Conservation (phyloP, 2,888 invertebrate genomes). For the Trissolcus japonicus region DNA sequence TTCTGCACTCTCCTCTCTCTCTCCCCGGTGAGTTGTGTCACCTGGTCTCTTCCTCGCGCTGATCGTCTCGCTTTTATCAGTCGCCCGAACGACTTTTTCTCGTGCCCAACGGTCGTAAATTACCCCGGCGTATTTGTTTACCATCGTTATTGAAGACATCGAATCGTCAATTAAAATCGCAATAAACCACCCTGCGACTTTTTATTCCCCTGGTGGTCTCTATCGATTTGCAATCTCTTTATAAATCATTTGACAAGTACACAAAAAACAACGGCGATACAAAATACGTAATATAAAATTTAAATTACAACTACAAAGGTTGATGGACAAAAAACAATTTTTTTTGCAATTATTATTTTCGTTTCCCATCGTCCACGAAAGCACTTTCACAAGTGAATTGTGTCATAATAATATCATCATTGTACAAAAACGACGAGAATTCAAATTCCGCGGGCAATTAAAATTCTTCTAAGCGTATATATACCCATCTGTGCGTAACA, state of each 20-base stretch:
- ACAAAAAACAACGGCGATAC: not conserved
- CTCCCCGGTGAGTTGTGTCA: conserved; percentile 32
- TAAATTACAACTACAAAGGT: too few relatives aligned
- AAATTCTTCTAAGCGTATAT: conserved; percentile 32
- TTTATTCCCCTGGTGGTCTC: not conserved
- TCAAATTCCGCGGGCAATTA: conserved; percentile 28
- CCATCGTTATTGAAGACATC: conserved; percentile 19
- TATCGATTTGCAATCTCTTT: not conserved
- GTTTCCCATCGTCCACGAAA: too few relatives aligned
- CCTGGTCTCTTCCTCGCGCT: conserved; percentile 1
- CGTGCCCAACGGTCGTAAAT: conserved; percentile 16
- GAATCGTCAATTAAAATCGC: conserved; percentile 14
- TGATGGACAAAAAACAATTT: not conserved
- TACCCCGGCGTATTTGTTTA: conserved; percentile 24
- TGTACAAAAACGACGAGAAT: not conserved
- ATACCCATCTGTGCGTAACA: conserved; percentile 10
- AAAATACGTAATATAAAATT: too few relatives aligned
- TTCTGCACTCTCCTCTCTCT: conserved; percentile 8
- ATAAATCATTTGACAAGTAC: not conserved
- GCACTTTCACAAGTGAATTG: too few relatives aligned
- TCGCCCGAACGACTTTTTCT: conserved; percentile 24
- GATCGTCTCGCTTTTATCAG: conserved; percentile 20
- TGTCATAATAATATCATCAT: too few relatives aligned
- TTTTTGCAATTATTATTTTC: not conserved
- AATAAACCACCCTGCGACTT: conserved; percentile 15